Evolutionary conservation across 2,113 vertebrate genomes (phyloP).

Genomic region (Tetrao urogallus): DNA sequence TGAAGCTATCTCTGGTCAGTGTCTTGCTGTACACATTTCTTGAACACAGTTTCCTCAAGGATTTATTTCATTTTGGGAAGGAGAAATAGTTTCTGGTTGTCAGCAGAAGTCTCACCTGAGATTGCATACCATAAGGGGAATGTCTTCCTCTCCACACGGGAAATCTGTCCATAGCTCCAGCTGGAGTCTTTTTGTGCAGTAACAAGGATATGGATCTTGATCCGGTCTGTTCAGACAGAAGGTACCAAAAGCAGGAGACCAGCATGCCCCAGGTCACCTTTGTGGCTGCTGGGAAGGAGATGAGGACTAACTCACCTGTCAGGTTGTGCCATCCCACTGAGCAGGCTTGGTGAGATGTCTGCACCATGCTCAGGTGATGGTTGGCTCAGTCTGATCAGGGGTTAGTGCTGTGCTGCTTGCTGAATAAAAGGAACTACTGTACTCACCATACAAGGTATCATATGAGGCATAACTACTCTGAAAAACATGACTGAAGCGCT

Average conservation of each 20-base stretch:
- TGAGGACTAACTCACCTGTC: background rate
- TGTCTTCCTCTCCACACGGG: background rate
- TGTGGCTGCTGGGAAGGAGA: background rate
- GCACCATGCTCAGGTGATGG: background rate
- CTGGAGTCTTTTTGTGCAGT: background rate
- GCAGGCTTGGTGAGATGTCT: constrained; percentile 9
- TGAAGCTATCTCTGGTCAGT: background rate
- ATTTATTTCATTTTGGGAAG: background rate
- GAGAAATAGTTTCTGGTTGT: background rate
- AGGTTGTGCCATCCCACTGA: background rate
- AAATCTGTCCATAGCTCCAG: background rate
- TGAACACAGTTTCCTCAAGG: background rate
- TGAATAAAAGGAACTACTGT: background rate
- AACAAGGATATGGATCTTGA: background rate
- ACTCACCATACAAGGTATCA: background rate
- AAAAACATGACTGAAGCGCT: background rate
- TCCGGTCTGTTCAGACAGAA: background rate
- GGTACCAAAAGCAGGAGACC: background rate
- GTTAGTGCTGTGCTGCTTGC: background rate
- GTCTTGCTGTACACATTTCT: background rate
- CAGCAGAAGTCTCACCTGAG: rapidly evolving
- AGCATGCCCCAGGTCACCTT: background rate
- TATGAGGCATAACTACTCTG: background rate
- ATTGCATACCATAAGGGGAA: background rate
- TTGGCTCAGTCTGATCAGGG: background rate